Conservation (phyloP, 2,888 invertebrate species). For the Papilio elwesi region DNA sequence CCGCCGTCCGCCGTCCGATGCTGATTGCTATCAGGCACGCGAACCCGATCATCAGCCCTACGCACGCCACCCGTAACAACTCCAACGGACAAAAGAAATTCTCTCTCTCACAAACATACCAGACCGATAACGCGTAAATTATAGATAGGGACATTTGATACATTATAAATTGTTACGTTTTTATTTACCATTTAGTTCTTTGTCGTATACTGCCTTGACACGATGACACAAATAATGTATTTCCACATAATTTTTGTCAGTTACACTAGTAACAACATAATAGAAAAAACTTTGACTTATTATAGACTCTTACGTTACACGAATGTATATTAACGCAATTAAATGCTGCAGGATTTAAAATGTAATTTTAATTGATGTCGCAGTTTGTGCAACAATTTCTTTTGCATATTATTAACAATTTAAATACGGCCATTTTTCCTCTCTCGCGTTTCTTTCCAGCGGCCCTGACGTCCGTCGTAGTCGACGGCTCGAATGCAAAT, state of each 20-base stretch:
- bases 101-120: constrained; percentile 63
- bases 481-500: constrained; percentile 79
- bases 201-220: too few relatives aligned
- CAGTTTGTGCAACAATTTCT: constrained; percentile 78
- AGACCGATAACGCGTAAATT: constrained; percentile 51
- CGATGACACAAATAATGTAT: neutral
- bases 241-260: neutral
- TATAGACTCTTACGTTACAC: neutral
- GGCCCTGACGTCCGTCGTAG: constrained; percentile 76
- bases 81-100: constrained; percentile 66
- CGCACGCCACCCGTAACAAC: constrained; percentile 63
- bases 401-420: constrained; percentile 78
- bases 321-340: constrained; percentile 60
- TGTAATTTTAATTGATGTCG: constrained; percentile 70
- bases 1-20: constrained; percentile 50
- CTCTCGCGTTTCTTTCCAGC: constrained; percentile 78
- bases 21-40: constrained; percentile 79
- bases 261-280: neutral
- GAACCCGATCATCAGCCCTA: constrained; percentile 74
- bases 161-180: constrained; percentile 40
- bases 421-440: constrained; percentile 76
- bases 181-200: neutral
- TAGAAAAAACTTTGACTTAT: neutral
- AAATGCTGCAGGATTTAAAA: constrained; percentile 65
- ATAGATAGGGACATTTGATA: constrained; percentile 47